Percentiles rank a stretch among this genome's conserved stretches.
Evolutionary conservation across 2,888 invertebrate genomes (phyloP).

Genomic region (Monopis laevigella): DNA sequence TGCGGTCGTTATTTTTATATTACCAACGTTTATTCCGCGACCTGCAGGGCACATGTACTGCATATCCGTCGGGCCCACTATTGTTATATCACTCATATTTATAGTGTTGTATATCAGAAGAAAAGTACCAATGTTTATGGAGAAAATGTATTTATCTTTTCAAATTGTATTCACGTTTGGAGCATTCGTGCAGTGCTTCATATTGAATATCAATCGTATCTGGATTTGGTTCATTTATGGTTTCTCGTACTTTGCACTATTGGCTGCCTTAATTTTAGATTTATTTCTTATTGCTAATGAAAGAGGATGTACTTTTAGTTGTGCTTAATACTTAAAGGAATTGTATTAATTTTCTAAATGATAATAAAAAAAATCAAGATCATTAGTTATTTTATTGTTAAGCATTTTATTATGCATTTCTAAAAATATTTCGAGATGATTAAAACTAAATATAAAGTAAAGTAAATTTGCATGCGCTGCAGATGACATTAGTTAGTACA

Average conservation of each 20-base stretch:
- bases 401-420: no score
- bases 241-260: constrained; percentile 44
- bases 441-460: no score
- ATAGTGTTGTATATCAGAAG: constrained; percentile 47
- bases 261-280: constrained; percentile 45
- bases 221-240: constrained; percentile 56
- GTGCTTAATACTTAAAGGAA: constrained; percentile 30
- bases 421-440: no score
- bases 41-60: constrained; percentile 59
- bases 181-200: constrained; percentile 54
- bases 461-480: no score
- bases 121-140: constrained; percentile 56
- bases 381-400: no score
- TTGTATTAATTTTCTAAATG: no score
- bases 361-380: no score
- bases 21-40: constrained; percentile 38
- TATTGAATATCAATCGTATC: constrained; percentile 45
- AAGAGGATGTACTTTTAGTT: constrained; percentile 59
- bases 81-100: constrained; percentile 50
- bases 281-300: constrained; percentile 56
- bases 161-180: constrained; percentile 60
- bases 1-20: constrained; percentile 36
- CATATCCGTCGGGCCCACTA: constrained; percentile 52
- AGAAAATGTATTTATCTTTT: constrained; percentile 59
- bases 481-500: no score